These are phyloP conservation scores for Heteronetta atricapilla DNA, from an alignment of 2,113 vertebrate genomes.

Conservation along the genomic window DNA sequence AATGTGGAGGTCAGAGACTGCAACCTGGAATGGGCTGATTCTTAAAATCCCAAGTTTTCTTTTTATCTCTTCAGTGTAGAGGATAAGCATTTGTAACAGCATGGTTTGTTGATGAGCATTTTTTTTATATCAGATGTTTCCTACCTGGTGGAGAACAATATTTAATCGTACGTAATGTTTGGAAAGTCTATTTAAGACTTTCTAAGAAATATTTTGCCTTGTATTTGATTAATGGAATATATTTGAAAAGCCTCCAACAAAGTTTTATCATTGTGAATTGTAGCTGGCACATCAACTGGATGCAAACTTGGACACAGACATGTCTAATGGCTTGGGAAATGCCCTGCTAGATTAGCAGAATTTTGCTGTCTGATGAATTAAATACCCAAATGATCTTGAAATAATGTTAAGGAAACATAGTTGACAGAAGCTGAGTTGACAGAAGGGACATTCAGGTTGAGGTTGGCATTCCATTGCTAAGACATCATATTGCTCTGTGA, in stretches of 20 bases:
- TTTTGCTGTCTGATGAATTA: slow-evolving; percentile 36
- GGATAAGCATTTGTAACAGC: not conserved
- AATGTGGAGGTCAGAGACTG: not conserved
- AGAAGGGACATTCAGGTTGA: not conserved
- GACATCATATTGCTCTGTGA: not conserved
- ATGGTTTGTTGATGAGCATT: not conserved
- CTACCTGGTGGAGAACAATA: not conserved
- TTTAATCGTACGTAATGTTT: not conserved
- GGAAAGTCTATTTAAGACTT: not conserved
- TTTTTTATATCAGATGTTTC: not conserved
- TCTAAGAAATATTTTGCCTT: not conserved
- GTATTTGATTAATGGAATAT: not conserved
- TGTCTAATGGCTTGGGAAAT: not conserved
- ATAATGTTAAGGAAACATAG: slow-evolving; percentile 35
- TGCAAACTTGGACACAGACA: not conserved
- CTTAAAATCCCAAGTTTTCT: not conserved
- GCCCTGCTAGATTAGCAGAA: not conserved
- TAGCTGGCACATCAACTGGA: not conserved
- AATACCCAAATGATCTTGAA: slow-evolving; percentile 37
- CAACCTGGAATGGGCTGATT: not conserved
- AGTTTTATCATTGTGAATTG: not conserved
- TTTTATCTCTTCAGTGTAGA: not conserved
- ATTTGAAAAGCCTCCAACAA: slow-evolving; percentile 36
- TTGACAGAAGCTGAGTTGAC: slow-evolving; percentile 3
- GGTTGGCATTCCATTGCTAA: slow-evolving; percentile 3